Evolutionary conservation across 1,140 invertebrate genomes (phyloP).

Genomic region (Palaemon carinicauda): DNA sequence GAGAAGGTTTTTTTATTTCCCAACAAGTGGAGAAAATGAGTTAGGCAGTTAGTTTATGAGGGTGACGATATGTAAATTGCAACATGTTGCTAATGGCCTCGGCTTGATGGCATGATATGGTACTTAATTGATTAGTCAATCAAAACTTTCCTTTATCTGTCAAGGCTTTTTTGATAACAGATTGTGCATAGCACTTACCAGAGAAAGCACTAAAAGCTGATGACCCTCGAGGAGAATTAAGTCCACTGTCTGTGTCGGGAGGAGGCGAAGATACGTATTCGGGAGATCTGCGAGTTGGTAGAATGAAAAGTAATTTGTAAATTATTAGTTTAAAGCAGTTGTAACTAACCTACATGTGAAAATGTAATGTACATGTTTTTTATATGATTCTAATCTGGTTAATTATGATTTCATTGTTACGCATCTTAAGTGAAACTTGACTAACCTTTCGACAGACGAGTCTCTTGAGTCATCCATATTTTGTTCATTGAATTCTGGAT

Average conservation of each 20-base stretch:
- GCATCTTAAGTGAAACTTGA: not conserved
- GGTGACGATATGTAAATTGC: too few species aligned
- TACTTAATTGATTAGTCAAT: not conserved
- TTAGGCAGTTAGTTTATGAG: too few species aligned
- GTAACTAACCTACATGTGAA: too few species aligned
- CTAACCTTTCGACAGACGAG: conserved; percentile 58
- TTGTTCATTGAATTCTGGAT: conserved; percentile 57
- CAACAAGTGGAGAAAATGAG: too few species aligned
- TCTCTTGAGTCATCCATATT: conserved; percentile 67
- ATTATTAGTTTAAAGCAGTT: not conserved
- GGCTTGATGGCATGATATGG: too few species aligned
- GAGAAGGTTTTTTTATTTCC: too few species aligned
- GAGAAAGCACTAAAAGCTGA: conserved; percentile 56
- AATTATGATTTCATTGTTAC: too few species aligned
- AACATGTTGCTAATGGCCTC: too few species aligned
- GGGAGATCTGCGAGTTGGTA: conserved; percentile 47
- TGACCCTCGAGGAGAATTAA: conserved; percentile 30
- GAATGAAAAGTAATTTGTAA: not conserved
- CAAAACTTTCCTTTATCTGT: not conserved
- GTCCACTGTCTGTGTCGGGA: conserved; percentile 39
- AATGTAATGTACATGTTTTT: too few species aligned
- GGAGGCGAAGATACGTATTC: conserved; percentile 56
- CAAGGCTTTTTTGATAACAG: not conserved
- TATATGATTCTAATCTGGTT: too few species aligned
- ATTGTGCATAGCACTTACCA: conserved; percentile 18